Evolutionary conservation across 2,113 vertebrate genomes (phyloP), one percentile per base, ranked within the genome.

Genomic region (Hymenochirus boettgeri): DNA sequence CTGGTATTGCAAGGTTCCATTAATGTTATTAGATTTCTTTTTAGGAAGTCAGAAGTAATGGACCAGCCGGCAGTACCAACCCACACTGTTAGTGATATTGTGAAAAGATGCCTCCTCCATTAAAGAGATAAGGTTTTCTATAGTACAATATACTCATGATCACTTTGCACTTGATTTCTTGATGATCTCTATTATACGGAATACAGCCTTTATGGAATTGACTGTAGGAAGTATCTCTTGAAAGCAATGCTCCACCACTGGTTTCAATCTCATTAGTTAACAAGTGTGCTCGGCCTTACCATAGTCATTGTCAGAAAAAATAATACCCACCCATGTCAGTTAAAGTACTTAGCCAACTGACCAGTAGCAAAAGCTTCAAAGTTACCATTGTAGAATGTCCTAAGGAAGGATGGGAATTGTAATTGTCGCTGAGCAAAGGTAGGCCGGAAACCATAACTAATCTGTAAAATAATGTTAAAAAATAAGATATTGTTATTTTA

Each of bases 81-180:
- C 62, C 62, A 65, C 7, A 65, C 53, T 65, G 46, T 27, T 15
- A 22, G 39, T 65, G 23, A 65, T 47, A 27, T 65, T 65, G 13
- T 46, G 26, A 23, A 57, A 47, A n/a, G 62, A 65, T 7, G 52
- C 52, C 21, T 65, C 39, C 52, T 65, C 62, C 62, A 65, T 65
- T 31, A 65, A 19, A 57, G 62, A 17, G n/a, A 65, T 56, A 17
- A 65, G 39, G 27, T 56, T 65, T 21, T 65, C 62, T 26, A 65
- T 65, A 10, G 62, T 65, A 21, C 52, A 65, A 26, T 47, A 65
- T 15, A 65, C n/a, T 26, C 56, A 65, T 5, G 47, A 65, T 57
- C 4, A 65, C 62, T 33, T 65, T 21, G 62, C 62, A 31, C 23
- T 65, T n/a, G 62, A 65, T 7, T 65, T 65, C 39, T 56, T 57